Evolutionary conservation across 2,797 vertebrate genomes (phyloP).

Genomic region (Crocidura indochinensis): DNA sequence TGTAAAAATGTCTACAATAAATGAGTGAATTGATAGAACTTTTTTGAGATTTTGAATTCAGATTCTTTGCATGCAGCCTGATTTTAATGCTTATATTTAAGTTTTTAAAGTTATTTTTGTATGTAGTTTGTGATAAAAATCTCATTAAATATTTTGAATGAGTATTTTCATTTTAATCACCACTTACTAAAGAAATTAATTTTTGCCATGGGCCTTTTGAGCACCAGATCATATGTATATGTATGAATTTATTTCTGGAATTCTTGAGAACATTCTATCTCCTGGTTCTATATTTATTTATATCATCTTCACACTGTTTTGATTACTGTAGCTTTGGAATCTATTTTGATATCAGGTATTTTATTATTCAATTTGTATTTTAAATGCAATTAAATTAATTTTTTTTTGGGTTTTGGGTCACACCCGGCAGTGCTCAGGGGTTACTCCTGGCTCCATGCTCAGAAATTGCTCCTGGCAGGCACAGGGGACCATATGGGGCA

Average conservation of each 20-base stretch:
- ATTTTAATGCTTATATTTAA: background rate
- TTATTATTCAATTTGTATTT: background rate
- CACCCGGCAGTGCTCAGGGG: too few species aligned
- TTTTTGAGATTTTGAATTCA: conserved; percentile 18
- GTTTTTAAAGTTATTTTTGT: conserved; percentile 3
- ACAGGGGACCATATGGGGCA: too few species aligned
- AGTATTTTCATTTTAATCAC: background rate
- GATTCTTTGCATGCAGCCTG: background rate
- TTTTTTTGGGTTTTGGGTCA: too few species aligned
- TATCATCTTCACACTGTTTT: background rate
- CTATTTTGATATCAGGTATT: conserved; percentile 11
- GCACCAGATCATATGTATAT: background rate
- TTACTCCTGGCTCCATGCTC: too few species aligned
- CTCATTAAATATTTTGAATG: conserved; percentile 2
- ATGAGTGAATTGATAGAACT: background rate
- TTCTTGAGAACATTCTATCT: background rate
- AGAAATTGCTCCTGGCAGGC: too few species aligned
- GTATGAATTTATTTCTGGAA: background rate
- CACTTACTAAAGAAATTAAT: conserved; percentile 18
- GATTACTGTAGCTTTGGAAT: conserved; percentile 6
- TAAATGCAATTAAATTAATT: background rate
- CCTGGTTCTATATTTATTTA: background rate
- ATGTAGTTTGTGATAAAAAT: too few species aligned
- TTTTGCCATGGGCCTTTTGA: background rate
- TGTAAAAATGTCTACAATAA: background rate